Evolutionary conservation across 2,797 vertebrate genomes (phyloP).

Genomic region (Microctenopoma steveboyesi): DNA sequence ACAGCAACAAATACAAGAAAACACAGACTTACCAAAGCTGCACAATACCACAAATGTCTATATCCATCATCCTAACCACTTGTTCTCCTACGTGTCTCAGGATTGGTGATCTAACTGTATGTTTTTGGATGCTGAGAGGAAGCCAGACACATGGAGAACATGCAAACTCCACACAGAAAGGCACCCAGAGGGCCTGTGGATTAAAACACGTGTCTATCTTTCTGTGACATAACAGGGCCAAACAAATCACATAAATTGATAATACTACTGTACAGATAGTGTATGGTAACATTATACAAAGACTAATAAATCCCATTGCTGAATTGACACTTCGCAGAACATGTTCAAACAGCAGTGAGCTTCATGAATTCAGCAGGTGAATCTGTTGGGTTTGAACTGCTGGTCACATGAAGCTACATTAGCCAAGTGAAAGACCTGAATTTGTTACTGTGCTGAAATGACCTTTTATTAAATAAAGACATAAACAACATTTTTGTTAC

Average conservation of each 20-base stretch:
- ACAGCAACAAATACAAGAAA: too few species aligned
- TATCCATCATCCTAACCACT: too few species aligned
- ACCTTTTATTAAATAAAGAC: slow-evolving; percentile 48
- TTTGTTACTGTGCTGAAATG: slow-evolving; percentile 20
- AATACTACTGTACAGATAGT: not conserved
- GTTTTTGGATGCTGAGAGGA: too few species aligned
- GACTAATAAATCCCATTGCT: not conserved
- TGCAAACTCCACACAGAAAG: too few species aligned
- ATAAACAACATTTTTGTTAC: slow-evolving; percentile 38
- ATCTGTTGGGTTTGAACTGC: not conserved
- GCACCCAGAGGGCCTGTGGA: too few species aligned
- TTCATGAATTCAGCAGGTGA: not conserved
- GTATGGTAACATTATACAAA: not conserved
- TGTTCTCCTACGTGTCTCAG: too few species aligned
- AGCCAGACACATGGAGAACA: too few species aligned
- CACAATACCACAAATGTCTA: too few species aligned
- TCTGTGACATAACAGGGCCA: too few species aligned
- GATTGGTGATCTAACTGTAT: too few species aligned
- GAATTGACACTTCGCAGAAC: not conserved
- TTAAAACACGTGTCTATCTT: too few species aligned
- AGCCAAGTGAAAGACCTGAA: not conserved
- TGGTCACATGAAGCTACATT: not conserved
- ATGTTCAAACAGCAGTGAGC: not conserved
- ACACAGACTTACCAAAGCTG: too few species aligned
- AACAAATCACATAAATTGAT: not conserved